Conservation (phyloP, 2,888 invertebrate genomes). For the Cephus nigrinus region DNA sequence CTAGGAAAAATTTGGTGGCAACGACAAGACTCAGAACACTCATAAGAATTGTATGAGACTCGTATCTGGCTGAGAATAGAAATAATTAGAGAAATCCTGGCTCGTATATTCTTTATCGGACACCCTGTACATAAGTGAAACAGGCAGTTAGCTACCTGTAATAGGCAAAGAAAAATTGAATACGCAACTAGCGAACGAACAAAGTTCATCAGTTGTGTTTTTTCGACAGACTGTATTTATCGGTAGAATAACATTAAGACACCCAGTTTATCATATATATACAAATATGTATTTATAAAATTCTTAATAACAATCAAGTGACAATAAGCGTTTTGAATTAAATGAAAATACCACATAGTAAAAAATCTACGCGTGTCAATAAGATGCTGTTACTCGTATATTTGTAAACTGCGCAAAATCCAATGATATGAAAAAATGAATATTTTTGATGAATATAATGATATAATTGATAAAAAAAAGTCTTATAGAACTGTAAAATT, state of each 20-base stretch:
- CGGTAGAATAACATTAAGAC: background rate
- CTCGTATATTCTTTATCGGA: background rate
- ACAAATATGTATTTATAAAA: too few relatives aligned
- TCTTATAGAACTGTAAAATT: background rate
- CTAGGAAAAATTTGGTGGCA: background rate
- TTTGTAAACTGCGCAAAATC: background rate
- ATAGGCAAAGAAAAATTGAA: background rate
- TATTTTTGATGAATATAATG: background rate
- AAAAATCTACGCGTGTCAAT: background rate
- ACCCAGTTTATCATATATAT: too few relatives aligned
- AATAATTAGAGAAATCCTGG: background rate
- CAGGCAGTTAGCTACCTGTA: background rate
- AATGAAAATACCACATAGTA: background rate
- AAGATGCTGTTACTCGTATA: background rate
- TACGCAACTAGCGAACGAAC: background rate
- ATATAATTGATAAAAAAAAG: background rate
- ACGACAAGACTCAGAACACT: too few relatives aligned
- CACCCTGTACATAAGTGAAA: background rate
- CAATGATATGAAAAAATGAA: background rate
- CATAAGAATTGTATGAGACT: background rate
- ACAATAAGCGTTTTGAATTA: background rate
- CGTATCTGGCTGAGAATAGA: background rate
- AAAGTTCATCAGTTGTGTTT: background rate
- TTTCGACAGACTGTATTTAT: background rate
- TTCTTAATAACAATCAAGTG: too few relatives aligned